Evolutionary conservation across 1,140 invertebrate species (phyloP), one percentile per base, ranked within the genome.

Genomic region (Drosophila novamexicana): DNA sequence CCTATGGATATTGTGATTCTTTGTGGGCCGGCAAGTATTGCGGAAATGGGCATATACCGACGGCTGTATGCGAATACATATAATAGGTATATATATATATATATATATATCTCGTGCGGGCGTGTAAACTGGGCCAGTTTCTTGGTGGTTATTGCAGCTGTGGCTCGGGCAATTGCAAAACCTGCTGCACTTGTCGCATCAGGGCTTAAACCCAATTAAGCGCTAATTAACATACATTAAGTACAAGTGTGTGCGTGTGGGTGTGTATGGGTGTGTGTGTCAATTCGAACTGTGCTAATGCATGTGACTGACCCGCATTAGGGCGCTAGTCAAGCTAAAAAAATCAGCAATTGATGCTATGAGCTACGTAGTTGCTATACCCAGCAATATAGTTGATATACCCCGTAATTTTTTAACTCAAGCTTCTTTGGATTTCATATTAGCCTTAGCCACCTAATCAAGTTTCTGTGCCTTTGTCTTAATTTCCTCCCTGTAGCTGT

Each of bases 151-250:
- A 18, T 7, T 59, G 57, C 36, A n/a, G 42, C 54, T 56, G 62
- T 62, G 59, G 69, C 61, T 75, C 4, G 29, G 40, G 57, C 61
- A 64, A 57, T 9, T 29, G 54, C 53, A 18, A 47, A 66, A 66
- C 45, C 45, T 52, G 66, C 68, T 76, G 39, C 73, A 79, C 76
- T 79, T 79, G 76, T 66, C 52, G 72, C 37, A 37, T 65, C 42
- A 57, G 49, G 42, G 45, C 64, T 54, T 79, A 77, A 71, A 77
- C 18, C 75, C 57, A 80, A 80, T 80, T 80, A 80, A 80, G 52
- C 62, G 36, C 72, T 70, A 74, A 80, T 80, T 80, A 80, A 63
- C 78, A 78, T 78, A 78, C 50, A 52, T 56, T 57, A 52, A 42
- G 42, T 40, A 12, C 58, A 18, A 49, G 12, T 63, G 61, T 53